Evolutionary conservation across 2,797 vertebrate genomes (phyloP).

Genomic region (Bufotes viridis): DNA sequence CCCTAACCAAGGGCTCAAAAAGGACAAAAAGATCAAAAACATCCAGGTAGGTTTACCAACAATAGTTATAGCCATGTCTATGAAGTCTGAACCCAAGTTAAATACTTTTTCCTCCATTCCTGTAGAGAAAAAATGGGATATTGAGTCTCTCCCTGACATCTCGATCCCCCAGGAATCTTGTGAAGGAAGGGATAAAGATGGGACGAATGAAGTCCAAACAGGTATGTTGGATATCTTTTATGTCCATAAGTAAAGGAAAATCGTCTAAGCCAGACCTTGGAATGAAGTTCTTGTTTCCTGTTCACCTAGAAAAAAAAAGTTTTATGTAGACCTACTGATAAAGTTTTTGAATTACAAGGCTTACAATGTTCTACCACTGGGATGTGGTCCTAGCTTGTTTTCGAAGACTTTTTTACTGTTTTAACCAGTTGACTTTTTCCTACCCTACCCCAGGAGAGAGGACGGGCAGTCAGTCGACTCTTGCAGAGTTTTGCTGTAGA

Average conservation of each 20-base stretch:
- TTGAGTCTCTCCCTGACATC: slow-evolving; percentile 76
- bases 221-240: not conserved
- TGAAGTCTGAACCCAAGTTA: too few relatives aligned
- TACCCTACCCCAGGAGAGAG: slow-evolving; percentile 78
- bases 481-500: slow-evolving; percentile 91
- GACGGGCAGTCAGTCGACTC: slow-evolving; percentile 87
- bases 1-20: slow-evolving; percentile 86
- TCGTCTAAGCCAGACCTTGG: not conserved
- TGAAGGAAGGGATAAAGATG: slow-evolving; percentile 79
- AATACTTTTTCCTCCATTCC: not conserved
- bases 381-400: not conserved
- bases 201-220: slow-evolving; percentile 77
- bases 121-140: slow-evolving; percentile 84
- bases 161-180: slow-evolving; percentile 77
- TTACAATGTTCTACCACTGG: not conserved
- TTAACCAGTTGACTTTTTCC: not conserved
- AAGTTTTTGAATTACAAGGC: not conserved
- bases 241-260: not conserved
- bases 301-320: not conserved
- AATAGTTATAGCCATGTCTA: not conserved
- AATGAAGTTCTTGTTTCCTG: not conserved
- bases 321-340: not conserved
- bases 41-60: slow-evolving; percentile 69
- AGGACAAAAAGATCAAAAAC: slow-evolving; percentile 85
- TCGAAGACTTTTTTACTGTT: not conserved